Conservation (phyloP, 2,797 vertebrate species). For the Epinephelus coioides region DNA sequence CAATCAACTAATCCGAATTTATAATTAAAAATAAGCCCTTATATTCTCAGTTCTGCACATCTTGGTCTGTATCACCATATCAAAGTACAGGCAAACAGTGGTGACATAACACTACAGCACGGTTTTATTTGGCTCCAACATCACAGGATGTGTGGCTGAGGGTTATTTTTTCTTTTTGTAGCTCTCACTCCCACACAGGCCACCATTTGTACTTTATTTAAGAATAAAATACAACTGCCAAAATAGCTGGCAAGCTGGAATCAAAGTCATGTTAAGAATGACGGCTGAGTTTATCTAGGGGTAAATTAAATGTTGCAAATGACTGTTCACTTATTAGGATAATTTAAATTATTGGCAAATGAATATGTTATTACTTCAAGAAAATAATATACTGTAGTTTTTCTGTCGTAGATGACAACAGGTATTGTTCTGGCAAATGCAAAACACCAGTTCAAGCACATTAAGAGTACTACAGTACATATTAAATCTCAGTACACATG, state of each 20-base stretch:
- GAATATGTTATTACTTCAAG: background rate
- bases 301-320: background rate
- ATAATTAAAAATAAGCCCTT: background rate
- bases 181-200: constrained; percentile 36
- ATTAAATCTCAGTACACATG: background rate
- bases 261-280: background rate
- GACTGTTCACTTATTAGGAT: background rate
- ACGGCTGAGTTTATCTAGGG: background rate
- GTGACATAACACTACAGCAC: constrained; percentile 45
- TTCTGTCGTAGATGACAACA: background rate
- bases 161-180: constrained; percentile 20
- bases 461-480: background rate
- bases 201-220: constrained; percentile 11
- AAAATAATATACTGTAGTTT: background rate
- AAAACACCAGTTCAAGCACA: constrained; percentile 8
- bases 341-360: background rate
- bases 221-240: background rate
- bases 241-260: background rate
- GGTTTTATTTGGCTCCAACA: constrained; percentile 47
- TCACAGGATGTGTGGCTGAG: constrained; percentile 41
- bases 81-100: constrained; percentile 31
- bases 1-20: background rate
- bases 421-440: background rate
- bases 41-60: background rate
- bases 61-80: background rate